Percentiles rank a stretch among this genome's conserved stretches.
Conservation (phyloP, 2,888 invertebrate genomes). For the Netelia fuscicornis region DNA sequence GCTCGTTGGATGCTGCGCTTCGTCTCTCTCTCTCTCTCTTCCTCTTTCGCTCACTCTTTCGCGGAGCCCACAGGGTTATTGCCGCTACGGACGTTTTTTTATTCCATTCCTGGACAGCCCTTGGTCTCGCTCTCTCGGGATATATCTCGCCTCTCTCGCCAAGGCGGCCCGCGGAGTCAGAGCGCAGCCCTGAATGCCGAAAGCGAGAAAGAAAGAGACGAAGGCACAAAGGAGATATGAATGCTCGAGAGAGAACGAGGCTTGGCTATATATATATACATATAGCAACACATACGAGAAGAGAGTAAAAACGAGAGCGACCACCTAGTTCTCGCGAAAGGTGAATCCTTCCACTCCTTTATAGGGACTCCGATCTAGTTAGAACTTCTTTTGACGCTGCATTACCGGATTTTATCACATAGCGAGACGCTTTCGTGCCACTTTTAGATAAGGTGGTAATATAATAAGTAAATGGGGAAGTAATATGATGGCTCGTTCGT, state of each 20-base stretch:
- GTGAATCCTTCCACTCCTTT: conserved; percentile 57
- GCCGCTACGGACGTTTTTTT: conserved; percentile 64
- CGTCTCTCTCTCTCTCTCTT: conserved; percentile 24
- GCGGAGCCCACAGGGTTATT: conserved; percentile 62
- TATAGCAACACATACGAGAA: conserved; percentile 31
- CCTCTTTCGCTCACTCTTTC: conserved; percentile 50
- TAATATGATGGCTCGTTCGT: no score
- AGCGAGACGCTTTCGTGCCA: conserved; percentile 27
- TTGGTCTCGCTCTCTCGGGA: conserved; percentile 67
- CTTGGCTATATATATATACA: conserved; percentile 38
- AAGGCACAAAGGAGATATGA: conserved; percentile 27
- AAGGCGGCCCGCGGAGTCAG: conserved; percentile 48
- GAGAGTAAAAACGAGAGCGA: conserved; percentile 75
- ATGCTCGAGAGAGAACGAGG: conserved; percentile 59
- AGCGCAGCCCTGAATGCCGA: conserved; percentile 53
- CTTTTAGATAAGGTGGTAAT: not conserved
- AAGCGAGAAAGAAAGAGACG: conserved; percentile 36
- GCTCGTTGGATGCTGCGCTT: conserved; percentile 21
- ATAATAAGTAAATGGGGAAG: not conserved
- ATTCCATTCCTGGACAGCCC: conserved; percentile 71
- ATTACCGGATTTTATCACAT: conserved; percentile 53
- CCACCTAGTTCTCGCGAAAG: conserved; percentile 76
- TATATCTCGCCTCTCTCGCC: conserved; percentile 64
- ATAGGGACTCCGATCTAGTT: conserved; percentile 74
- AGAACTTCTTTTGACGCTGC: conserved; percentile 56